Conservation (phyloP, 2,888 invertebrate genomes). For the Lepetodrilus schrolli region DNA sequence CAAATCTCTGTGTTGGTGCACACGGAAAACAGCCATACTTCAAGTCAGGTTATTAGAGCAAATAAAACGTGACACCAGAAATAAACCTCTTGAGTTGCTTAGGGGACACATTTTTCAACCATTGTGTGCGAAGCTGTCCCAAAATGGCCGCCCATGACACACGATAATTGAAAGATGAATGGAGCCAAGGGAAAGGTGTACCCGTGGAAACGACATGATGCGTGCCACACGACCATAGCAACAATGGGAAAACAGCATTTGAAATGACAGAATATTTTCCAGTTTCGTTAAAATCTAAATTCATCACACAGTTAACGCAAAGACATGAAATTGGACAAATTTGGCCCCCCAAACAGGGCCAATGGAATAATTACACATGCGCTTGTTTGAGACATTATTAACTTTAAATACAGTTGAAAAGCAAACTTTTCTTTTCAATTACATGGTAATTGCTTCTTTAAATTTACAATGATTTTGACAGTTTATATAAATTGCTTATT, state of each 20-base stretch:
- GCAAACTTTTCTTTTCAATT: too few relatives aligned
- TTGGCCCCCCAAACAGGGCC: too few relatives aligned
- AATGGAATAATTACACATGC: too few relatives aligned
- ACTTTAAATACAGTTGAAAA: too few relatives aligned
- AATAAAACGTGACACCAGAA: not conserved
- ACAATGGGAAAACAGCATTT: not conserved
- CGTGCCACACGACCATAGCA: not conserved
- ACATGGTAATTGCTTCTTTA: too few relatives aligned
- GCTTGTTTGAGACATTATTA: too few relatives aligned
- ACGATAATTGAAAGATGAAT: not conserved
- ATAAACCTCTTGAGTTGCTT: not conserved
- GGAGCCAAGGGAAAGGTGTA: not conserved
- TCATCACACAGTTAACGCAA: too few relatives aligned
- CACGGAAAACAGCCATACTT: not conserved
- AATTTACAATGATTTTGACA: too few relatives aligned
- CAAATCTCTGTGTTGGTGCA: not conserved
- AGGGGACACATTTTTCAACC: not conserved
- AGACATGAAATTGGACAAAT: too few relatives aligned
- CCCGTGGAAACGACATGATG: too few relatives aligned
- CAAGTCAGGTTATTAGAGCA: not conserved
- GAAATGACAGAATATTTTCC: not conserved
- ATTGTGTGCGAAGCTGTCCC: not conserved
- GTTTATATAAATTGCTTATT: too few relatives aligned
- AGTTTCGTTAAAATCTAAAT: conserved; percentile 4
- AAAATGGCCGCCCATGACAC: not conserved